Evolutionary conservation across 2,888 invertebrate species (phyloP), one percentile per base, ranked within the genome.

Genomic region (Laothoe populi): DNA sequence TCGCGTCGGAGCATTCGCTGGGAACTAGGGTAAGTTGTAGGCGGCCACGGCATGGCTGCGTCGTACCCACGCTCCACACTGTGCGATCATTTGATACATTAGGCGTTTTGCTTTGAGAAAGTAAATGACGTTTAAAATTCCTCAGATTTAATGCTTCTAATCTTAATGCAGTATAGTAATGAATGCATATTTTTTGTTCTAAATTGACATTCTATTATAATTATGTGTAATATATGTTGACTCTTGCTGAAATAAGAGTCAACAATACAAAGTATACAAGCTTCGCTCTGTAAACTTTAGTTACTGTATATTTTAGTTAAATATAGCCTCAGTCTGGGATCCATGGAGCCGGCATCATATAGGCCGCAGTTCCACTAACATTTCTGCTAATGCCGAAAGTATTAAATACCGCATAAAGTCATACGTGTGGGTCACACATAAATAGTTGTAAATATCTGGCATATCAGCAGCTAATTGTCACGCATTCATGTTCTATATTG

Each of bases 371-470:
- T 69, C 72, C 66, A 76, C 75, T 74, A 78, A 73, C 70, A 79
- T 80, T 85, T 86, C 86, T 83, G 83, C 83, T 83, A 81, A 83
- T 79, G 78, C 79, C 80, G 85, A 90, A 90, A 89, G 88, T 86
- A 87, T 84, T 77, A 81, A n/a, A n/a, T n/a, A n/a, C 78, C 81
- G 82, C 79, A 82, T 85, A 85, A 88, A 86, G 88, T 87, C 86
- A 84, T 63, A 71, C 65, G 82, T 82, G 83, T 83, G 78, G 84
- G 85, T 83, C 84, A 75, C 70, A 68, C 70, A 65, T 60, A 66
- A 60, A 66, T 1, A 35, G n/a, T 48, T 11, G n/a, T 13, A 8
- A 8, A n/a, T 48, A 23, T 48, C 13, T 13, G 5, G 24, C 48
- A 24, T 13, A 3, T 5, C 24, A 13, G 5, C 5, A 1, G 1